Evolutionary conservation across 2,113 vertebrate species (phyloP).

Genomic region (Gobiocypris rarus): DNA sequence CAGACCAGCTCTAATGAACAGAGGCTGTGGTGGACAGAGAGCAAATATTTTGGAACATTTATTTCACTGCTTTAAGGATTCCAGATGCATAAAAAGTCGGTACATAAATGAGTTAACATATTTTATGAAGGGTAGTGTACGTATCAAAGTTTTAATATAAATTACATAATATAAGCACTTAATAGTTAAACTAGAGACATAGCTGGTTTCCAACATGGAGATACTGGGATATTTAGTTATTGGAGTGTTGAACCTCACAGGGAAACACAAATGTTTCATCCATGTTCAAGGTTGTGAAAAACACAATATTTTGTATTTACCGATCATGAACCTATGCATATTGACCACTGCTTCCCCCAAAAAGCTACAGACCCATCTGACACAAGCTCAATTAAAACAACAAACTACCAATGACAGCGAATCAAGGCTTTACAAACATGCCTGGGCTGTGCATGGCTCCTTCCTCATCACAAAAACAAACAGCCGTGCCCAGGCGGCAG

Average conservation of each 20-base stretch:
- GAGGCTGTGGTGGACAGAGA: constrained; percentile 24
- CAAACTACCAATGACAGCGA: constrained; percentile 33
- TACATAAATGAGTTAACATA: background rate
- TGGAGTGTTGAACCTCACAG: background rate
- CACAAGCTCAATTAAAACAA: constrained; percentile 29
- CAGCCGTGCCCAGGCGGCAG: constrained; percentile 40
- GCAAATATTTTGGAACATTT: background rate
- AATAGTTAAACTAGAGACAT: no score
- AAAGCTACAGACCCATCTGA: background rate
- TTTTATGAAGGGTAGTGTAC: background rate
- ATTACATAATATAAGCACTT: no score
- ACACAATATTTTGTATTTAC: background rate
- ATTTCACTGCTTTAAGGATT: background rate
- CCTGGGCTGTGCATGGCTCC: background rate
- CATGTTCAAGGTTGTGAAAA: background rate
- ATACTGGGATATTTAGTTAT: background rate
- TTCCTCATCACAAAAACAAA: constrained; percentile 52
- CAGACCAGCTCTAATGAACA: background rate
- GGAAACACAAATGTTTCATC: background rate
- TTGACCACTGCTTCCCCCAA: background rate
- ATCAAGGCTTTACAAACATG: constrained; percentile 14
- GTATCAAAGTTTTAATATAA: no score
- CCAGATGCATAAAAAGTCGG: background rate
- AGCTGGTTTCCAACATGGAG: background rate
- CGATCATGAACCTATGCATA: background rate